Evolutionary conservation across 2,797 vertebrate species (phyloP).

Genomic region (Chrosomus eos): DNA sequence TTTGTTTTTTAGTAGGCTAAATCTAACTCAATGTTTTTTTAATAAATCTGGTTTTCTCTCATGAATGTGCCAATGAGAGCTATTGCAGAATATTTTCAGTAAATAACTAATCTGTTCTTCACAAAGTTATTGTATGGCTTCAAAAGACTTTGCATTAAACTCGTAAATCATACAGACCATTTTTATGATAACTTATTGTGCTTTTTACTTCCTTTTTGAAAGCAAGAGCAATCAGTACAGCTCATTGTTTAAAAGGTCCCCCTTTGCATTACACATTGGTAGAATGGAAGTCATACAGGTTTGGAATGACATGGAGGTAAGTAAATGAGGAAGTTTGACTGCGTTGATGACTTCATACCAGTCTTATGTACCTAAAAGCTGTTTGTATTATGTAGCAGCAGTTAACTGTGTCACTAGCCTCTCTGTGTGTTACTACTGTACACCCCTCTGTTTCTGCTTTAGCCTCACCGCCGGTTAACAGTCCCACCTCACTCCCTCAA

Average conservation of each 20-base stretch:
- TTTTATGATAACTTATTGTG: background rate
- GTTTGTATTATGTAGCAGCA: conserved; percentile 10
- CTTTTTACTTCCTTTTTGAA: background rate
- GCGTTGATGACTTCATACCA: background rate
- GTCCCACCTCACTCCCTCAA: conserved; percentile 79
- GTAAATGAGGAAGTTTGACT: background rate
- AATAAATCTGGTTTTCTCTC: background rate
- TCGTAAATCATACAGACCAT: background rate
- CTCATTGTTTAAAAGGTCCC: background rate
- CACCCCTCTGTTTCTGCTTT: conserved; percentile 76
- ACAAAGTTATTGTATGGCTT: background rate
- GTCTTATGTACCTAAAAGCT: background rate
- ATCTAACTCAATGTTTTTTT: background rate
- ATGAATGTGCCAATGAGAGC: background rate
- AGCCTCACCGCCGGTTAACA: conserved; percentile 87
- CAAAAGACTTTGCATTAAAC: background rate
- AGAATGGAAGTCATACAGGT: background rate
- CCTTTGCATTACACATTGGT: background rate
- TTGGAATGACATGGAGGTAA: background rate
- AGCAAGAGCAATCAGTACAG: background rate
- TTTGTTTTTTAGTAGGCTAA: background rate
- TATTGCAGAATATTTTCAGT: background rate
- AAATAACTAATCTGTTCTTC: background rate
- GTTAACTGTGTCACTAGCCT: conserved; percentile 25
- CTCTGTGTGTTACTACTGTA: conserved; percentile 62